A percentile compares a stretch with the other conserved stretches of the same genome.
Conservation (phyloP, 2,113 vertebrate genomes). For the Oryzias curvinotus region DNA sequence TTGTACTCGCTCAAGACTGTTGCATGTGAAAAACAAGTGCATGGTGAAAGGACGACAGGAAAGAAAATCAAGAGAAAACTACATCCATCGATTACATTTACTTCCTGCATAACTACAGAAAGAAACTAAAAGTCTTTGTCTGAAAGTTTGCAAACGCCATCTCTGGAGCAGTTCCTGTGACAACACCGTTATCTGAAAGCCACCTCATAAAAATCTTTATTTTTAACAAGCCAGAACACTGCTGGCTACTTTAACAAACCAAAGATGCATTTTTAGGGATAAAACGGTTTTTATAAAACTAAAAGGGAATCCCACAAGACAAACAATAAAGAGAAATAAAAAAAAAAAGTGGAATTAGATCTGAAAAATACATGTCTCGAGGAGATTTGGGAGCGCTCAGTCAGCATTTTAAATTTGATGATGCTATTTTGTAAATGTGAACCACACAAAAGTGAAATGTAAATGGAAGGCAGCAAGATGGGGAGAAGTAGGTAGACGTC, state of each 20-base stretch:
- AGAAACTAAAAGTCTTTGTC: constrained; percentile 1
- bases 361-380: constrained; percentile 38
- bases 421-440: constrained; percentile 15
- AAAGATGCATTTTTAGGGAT: constrained; percentile 54
- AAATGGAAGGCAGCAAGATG: constrained; percentile 38
- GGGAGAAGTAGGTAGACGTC: constrained; percentile 19
- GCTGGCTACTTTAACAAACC: constrained; percentile 52
- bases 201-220: constrained; percentile 59
- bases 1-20: constrained; percentile 25
- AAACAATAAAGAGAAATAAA: constrained; percentile 48
- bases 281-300: constrained; percentile 31
- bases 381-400: constrained; percentile 36
- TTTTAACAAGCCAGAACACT: constrained; percentile 17
- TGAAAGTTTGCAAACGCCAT: constrained; percentile 9
- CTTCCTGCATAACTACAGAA: neutral
- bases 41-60: constrained; percentile 13
- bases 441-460: constrained; percentile 38
- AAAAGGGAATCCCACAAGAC: constrained; percentile 41
- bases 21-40: constrained; percentile 1
- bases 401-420: constrained; percentile 37
- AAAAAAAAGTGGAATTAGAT: constrained; percentile 61
- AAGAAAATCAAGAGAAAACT: constrained; percentile 11
- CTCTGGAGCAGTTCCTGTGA: constrained; percentile 2
- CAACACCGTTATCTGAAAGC: constrained; percentile 6
- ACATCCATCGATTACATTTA: neutral